A percentile compares a stretch with the other conserved stretches of the same genome.
phyloP scores from a whole-genome alignment of 2,797 vertebrate genomes.

The Acanthiza pusilla region DNA sequence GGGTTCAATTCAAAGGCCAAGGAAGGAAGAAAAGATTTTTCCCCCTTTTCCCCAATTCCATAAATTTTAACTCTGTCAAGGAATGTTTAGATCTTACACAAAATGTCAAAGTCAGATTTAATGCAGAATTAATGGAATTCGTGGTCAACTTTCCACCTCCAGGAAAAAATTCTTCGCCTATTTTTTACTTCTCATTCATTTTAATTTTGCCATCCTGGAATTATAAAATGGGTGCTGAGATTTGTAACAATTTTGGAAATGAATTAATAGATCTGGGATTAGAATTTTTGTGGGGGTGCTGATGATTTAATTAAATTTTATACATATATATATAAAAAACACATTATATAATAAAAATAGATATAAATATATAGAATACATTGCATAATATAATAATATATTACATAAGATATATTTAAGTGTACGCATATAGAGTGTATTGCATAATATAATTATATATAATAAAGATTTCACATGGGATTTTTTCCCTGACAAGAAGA shows the following conservation, averaged over 20 bases:
- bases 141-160: background rate
- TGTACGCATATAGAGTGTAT: background rate
- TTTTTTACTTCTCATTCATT: background rate
- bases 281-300: background rate
- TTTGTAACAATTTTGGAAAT: background rate
- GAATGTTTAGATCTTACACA: background rate
- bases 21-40: too few species aligned
- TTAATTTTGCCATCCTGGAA: background rate
- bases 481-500: background rate
- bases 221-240: background rate
- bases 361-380: background rate
- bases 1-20: background rate
- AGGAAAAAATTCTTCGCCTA: background rate
- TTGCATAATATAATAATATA: background rate
- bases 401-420: background rate
- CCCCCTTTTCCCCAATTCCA: background rate
- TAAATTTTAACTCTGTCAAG: background rate
- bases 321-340: background rate
- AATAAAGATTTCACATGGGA: background rate
- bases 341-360: background rate
- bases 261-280: background rate
- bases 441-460: background rate
- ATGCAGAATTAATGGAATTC: slow-evolving; percentile 17
- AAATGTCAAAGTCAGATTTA: background rate
- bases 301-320: background rate